phyloP scores from a whole-genome alignment of 2,113 vertebrate genomes.

The Platysteira castanea region DNA sequence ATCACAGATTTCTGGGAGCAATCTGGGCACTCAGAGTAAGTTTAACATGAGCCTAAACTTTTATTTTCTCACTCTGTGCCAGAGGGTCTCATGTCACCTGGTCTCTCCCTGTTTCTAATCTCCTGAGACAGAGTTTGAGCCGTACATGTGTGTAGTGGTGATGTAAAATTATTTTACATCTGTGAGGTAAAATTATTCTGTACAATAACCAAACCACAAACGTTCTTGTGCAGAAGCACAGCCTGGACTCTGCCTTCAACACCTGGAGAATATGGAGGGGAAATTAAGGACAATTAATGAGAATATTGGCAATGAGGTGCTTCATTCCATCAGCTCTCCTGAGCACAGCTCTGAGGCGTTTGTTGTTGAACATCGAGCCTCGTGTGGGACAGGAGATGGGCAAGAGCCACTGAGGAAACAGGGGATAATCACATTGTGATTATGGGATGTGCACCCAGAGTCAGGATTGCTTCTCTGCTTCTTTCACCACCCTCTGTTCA shows the following conservation, averaged over 20 bases:
- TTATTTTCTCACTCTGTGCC: neutral
- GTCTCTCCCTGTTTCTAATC: neutral
- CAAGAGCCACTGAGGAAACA: neutral
- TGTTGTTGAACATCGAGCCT: neutral
- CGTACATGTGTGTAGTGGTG: accelerated
- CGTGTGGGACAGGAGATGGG: neutral
- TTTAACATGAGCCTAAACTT: neutral
- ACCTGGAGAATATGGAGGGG: neutral
- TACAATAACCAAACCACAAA: neutral
- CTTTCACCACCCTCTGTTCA: neutral
- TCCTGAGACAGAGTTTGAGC: neutral
- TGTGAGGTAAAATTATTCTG: neutral
- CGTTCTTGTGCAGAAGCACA: neutral
- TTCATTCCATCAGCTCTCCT: neutral
- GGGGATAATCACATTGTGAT: neutral
- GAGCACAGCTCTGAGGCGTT: neutral
- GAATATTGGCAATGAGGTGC: neutral
- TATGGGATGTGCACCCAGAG: neutral
- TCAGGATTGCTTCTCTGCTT: neutral
- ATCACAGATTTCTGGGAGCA: neutral
- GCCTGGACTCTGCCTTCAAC: neutral
- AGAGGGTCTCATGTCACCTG: neutral
- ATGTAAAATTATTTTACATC: no score
- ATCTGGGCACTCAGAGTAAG: neutral
- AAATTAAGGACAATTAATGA: neutral